Conservation (phyloP, 2,888 invertebrate genomes). For the Perithous albicinctus region DNA sequence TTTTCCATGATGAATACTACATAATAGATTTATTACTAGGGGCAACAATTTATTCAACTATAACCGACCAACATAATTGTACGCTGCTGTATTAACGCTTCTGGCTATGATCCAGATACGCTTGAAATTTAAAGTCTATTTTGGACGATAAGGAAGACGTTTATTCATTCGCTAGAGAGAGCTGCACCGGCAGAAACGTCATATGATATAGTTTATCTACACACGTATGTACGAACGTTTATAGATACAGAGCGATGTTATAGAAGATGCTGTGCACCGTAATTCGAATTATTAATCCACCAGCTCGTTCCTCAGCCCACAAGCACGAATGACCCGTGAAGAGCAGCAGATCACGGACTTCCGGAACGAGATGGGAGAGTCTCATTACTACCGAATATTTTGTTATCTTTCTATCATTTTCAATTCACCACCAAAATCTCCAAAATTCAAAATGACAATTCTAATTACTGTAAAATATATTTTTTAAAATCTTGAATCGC, state of each 20-base stretch:
- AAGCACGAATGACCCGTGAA: conserved; percentile 46
- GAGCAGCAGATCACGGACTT: conserved; percentile 30
- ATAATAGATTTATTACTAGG: neutral
- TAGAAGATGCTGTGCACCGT: conserved; percentile 46
- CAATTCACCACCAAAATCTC: no score
- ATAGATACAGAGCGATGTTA: conserved; percentile 55
- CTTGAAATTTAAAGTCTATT: conserved; percentile 83
- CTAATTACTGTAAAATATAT: no score
- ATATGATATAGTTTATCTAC: conserved; percentile 55
- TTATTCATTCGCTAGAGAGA: conserved; percentile 80
- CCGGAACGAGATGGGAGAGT: conserved; percentile 20
- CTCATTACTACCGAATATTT: conserved; percentile 39
- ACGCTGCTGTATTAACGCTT: conserved; percentile 72
- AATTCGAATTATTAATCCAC: conserved; percentile 64
- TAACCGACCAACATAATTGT: conserved; percentile 78
- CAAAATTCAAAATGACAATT: no score
- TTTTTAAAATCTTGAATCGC: no score
- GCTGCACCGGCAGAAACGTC: conserved; percentile 80
- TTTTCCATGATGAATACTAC: neutral
- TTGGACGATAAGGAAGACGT: conserved; percentile 84
- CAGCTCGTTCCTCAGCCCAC: conserved; percentile 41
- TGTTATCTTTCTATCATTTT: neutral
- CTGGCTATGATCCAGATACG: conserved; percentile 83
- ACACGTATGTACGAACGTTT: conserved; percentile 27
- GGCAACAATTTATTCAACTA: conserved; percentile 76